Conservation (phyloP, 2,888 invertebrate species). For the Nemotelus pantherinus region DNA sequence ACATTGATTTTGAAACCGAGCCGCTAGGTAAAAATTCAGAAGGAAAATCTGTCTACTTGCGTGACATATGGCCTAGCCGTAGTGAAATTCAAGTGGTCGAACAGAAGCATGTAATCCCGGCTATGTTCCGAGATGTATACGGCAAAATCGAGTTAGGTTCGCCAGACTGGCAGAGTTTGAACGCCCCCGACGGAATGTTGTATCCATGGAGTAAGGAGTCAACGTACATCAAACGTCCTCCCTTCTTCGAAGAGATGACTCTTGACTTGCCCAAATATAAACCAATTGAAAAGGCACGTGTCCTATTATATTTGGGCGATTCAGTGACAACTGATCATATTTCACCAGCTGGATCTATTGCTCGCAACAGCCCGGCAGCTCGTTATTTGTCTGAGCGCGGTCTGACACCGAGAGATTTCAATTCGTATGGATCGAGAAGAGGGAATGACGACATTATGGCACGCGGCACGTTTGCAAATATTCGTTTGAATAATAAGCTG, state of each 20-base stretch:
- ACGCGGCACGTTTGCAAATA: slow-evolving; percentile 98
- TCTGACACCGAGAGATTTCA: slow-evolving; percentile 91
- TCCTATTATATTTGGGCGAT: slow-evolving; percentile 89
- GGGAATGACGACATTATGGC: slow-evolving; percentile 98
- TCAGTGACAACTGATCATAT: slow-evolving; percentile 99
- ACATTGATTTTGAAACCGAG: slow-evolving; percentile 93
- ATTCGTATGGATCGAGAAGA: slow-evolving; percentile 96
- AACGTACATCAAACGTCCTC: slow-evolving; percentile 96
- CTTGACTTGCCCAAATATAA: slow-evolving; percentile 68
- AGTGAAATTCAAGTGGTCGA: slow-evolving; percentile 91
- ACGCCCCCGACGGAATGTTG: slow-evolving; percentile 81
- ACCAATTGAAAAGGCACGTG: slow-evolving; percentile 78
- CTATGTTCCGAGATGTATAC: slow-evolving; percentile 90
- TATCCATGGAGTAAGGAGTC: slow-evolving; percentile 92
- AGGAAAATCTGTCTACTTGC: slow-evolving; percentile 82
- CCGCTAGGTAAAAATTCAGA: slow-evolving; percentile 75
- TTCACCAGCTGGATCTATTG: slow-evolving; percentile 97
- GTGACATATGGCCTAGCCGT: slow-evolving; percentile 96
- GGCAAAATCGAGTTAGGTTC: slow-evolving; percentile 87
- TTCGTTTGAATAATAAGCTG: slow-evolving; percentile 92
- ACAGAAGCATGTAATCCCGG: slow-evolving; percentile 88
- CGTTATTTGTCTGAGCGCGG: slow-evolving; percentile 61
- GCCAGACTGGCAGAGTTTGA: slow-evolving; percentile 82
- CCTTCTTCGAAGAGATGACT: slow-evolving; percentile 90
- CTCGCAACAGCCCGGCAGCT: slow-evolving; percentile 88